These are phyloP conservation scores for Coboldia fuscipes DNA, from an alignment of 1,140 invertebrate genomes.

Conservation along the genomic window DNA sequence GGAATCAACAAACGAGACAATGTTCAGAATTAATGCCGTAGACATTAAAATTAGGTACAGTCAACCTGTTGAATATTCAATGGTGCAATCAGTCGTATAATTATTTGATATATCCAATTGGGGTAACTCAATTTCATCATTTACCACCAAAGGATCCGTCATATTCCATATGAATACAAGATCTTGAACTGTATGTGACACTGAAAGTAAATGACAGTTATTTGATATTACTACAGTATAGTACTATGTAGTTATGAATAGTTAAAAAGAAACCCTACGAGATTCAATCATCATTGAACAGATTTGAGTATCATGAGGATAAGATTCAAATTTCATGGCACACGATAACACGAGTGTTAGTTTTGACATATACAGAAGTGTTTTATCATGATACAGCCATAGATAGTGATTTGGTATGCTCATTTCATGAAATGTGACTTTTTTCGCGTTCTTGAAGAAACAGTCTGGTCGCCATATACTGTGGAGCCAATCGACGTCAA, in stretches of 20 bases:
- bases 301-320: slow-evolving; percentile 74
- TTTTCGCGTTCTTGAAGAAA: slow-evolving; percentile 85
- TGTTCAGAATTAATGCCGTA: slow-evolving; percentile 2
- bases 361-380: slow-evolving; percentile 76
- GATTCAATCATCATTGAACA: slow-evolving; percentile 85
- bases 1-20: slow-evolving; percentile 21
- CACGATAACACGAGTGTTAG: slow-evolving; percentile 70
- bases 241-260: not conserved
- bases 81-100: slow-evolving; percentile 71
- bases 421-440: slow-evolving; percentile 85
- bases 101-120: slow-evolving; percentile 72
- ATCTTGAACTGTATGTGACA: slow-evolving; percentile 67
- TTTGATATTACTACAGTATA: not conserved
- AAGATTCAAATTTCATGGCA: slow-evolving; percentile 84
- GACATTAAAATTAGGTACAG: slow-evolving; percentile 27
- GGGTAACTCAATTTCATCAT: slow-evolving; percentile 66
- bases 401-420: slow-evolving; percentile 84
- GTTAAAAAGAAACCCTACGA: slow-evolving; percentile 31
- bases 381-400: slow-evolving; percentile 80
- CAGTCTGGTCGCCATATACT: slow-evolving; percentile 79
- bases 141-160: slow-evolving; percentile 67
- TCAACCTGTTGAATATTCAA: slow-evolving; percentile 65
- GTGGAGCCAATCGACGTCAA: slow-evolving; percentile 77
- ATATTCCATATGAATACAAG: slow-evolving; percentile 74
- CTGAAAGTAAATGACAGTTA: slow-evolving; percentile 21